Percentiles rank a stretch among this genome's conserved stretches.
Evolutionary conservation across 2,888 invertebrate species (phyloP).

Genomic region (Cyclophora albipunctata): DNA sequence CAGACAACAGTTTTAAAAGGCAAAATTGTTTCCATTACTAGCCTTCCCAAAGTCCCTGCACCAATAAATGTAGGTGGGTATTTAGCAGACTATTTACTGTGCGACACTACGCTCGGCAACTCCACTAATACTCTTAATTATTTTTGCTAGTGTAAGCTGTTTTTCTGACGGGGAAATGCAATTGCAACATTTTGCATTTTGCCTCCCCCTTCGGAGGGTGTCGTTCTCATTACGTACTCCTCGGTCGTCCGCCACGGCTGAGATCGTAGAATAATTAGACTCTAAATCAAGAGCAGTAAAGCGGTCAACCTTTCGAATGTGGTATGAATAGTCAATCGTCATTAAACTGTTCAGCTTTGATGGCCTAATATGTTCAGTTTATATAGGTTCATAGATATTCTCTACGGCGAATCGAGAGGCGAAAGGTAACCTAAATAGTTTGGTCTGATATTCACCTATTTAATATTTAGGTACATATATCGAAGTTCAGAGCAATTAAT

Average conservation of each 20-base stretch:
- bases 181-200: constrained; percentile 71
- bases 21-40: constrained; percentile 66
- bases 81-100: constrained; percentile 71
- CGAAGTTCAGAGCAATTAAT: too few relatives aligned
- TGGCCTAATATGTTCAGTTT: constrained; percentile 60
- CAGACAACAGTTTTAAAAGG: constrained; percentile 55
- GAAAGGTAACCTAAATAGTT: too few relatives aligned
- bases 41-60: constrained; percentile 50
- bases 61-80: constrained; percentile 73
- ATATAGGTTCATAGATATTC: constrained; percentile 22
- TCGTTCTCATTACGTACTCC: constrained; percentile 63
- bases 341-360: constrained; percentile 73
- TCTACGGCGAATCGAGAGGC: constrained; percentile 1
- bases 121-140: constrained; percentile 73
- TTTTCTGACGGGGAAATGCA: constrained; percentile 69
- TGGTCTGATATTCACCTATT: too few relatives aligned
- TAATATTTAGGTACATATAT: too few relatives aligned
- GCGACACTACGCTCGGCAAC: constrained; percentile 63
- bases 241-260: constrained; percentile 58
- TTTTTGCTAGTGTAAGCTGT: constrained; percentile 73
- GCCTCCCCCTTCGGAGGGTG: constrained; percentile 31
- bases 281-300: constrained; percentile 70
- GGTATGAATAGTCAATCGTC: constrained; percentile 74
- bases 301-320: constrained; percentile 70
- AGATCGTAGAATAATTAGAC: constrained; percentile 71